Evolutionary conservation across 2,113 vertebrate species (phyloP).

Genomic region (Burhinus oedicnemus): DNA sequence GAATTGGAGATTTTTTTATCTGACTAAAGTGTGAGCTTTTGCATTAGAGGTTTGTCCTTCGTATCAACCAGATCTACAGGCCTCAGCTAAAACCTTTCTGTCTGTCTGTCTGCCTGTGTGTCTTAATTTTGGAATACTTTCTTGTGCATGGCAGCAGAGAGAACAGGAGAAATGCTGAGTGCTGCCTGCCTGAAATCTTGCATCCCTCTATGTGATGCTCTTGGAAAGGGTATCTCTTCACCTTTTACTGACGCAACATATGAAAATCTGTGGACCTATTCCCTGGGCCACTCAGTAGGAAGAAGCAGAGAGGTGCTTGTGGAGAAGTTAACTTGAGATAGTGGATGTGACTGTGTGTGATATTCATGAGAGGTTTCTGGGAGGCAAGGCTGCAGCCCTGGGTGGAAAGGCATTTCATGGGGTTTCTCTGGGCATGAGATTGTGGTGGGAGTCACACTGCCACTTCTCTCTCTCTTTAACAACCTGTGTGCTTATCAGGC

Average conservation of each 20-base stretch:
- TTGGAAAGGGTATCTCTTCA: neutral
- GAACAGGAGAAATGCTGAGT: neutral
- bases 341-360: neutral
- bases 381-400: neutral
- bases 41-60: neutral
- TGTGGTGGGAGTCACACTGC: neutral
- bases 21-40: neutral
- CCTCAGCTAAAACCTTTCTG: neutral
- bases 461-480: neutral
- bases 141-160: neutral
- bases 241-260: neutral
- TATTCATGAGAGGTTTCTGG: neutral
- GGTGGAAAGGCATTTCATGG: neutral
- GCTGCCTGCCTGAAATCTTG: neutral
- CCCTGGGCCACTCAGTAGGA: neutral
- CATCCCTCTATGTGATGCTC: rapidly evolving
- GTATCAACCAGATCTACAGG: neutral
- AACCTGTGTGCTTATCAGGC: neutral
- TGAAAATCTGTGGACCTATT: neutral
- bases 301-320: neutral
- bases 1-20: neutral
- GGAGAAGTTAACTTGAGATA: neutral
- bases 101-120: neutral
- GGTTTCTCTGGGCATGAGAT: neutral
- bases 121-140: neutral